A percentile compares a stretch with the other conserved stretches of the same genome.
Conservation (phyloP, 2,888 invertebrate genomes). For the Synergus umbraculus region DNA sequence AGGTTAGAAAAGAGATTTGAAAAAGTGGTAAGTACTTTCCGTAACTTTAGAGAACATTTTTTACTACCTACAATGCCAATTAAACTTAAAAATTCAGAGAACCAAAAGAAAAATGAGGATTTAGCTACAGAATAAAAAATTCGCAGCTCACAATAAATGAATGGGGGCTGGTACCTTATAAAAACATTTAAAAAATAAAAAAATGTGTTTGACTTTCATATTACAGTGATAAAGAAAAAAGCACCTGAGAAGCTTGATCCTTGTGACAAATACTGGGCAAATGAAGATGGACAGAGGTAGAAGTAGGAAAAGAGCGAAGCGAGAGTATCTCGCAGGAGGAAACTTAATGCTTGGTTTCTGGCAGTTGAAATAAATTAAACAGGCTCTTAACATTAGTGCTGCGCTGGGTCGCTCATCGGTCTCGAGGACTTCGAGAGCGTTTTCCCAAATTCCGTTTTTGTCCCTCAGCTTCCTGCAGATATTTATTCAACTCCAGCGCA, state of each 20-base stretch:
- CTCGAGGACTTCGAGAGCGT: slow-evolving; percentile 50
- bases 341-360: slow-evolving; percentile 65
- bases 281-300: slow-evolving; percentile 49
- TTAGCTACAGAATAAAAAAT: too few relatives aligned
- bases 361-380: slow-evolving; percentile 71
- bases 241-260: slow-evolving; percentile 46
- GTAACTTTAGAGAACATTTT: too few relatives aligned
- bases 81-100: too few relatives aligned
- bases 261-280: slow-evolving; percentile 68
- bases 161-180: too few relatives aligned
- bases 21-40: too few relatives aligned
- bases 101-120: too few relatives aligned
- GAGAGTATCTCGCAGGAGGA: slow-evolving; percentile 53
- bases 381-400: slow-evolving; percentile 60
- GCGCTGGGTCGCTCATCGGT: slow-evolving; percentile 43
- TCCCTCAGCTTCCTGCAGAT: slow-evolving; percentile 61
- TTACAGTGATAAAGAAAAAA: slow-evolving; percentile 27
- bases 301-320: slow-evolving; percentile 49
- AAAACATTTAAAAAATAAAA: too few relatives aligned
- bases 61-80: too few relatives aligned
- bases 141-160: too few relatives aligned
- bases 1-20: too few relatives aligned
- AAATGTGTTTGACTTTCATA: not conserved
- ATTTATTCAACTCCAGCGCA: slow-evolving; percentile 67
- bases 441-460: slow-evolving; percentile 66